Evolutionary conservation across 2,113 vertebrate genomes (phyloP).

Genomic region (Chitala chitala): DNA sequence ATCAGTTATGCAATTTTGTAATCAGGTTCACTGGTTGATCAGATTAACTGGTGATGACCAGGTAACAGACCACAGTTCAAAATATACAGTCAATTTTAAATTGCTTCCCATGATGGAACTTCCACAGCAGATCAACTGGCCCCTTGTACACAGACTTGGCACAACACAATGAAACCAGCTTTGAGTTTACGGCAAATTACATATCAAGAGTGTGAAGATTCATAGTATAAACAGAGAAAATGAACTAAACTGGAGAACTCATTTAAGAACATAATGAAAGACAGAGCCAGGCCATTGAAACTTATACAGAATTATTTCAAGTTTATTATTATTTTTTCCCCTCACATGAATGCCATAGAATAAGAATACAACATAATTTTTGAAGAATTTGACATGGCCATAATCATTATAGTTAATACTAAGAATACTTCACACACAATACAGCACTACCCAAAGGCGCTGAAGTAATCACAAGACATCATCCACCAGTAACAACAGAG

Average conservation of each 20-base stretch:
- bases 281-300: slow-evolving; percentile 43
- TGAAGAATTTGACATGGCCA: slow-evolving; percentile 54
- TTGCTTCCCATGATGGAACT: too few relatives aligned
- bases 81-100: too few relatives aligned
- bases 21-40: too few relatives aligned
- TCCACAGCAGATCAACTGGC: too few relatives aligned
- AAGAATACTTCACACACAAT: slow-evolving; percentile 68
- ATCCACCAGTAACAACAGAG: slow-evolving; percentile 67
- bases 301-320: slow-evolving; percentile 65
- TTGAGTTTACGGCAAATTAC: too few relatives aligned
- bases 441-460: slow-evolving; percentile 66
- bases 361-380: slow-evolving; percentile 63
- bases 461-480: slow-evolving; percentile 66
- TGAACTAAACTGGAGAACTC: background rate
- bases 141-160: too few relatives aligned
- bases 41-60: too few relatives aligned
- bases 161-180: too few relatives aligned
- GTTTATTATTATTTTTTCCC: slow-evolving; percentile 67
- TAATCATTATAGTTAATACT: slow-evolving; percentile 60
- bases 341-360: slow-evolving; percentile 61
- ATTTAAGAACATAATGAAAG: background rate
- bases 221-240: background rate
- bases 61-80: too few relatives aligned
- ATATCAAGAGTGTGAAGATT: background rate
- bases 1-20: too few relatives aligned